Percentiles rank a stretch among this genome's conserved stretches.
Evolutionary conservation across 2,113 vertebrate species (phyloP).

Genomic region (Hyperopisus bebe): DNA sequence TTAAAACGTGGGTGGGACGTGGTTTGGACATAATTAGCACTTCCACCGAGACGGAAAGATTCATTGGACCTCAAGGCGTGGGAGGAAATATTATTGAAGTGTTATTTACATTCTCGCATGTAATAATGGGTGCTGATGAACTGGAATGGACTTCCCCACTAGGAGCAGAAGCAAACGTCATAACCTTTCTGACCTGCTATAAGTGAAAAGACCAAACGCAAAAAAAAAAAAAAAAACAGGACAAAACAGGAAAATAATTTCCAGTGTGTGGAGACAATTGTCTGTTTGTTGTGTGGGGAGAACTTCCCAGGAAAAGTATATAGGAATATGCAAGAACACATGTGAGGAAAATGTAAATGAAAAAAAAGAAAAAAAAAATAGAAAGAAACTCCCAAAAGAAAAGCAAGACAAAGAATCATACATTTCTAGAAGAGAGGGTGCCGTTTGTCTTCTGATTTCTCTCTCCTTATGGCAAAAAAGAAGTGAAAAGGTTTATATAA

Average conservation of each 20-base stretch:
- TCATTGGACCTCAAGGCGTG: background rate
- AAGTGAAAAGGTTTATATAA: constrained; percentile 10
- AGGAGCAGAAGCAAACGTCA: background rate
- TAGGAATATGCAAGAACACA: background rate
- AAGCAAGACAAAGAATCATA: background rate
- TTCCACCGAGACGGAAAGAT: background rate
- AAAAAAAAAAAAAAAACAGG: too few relatives aligned
- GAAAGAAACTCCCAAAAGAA: background rate
- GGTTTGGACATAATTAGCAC: background rate
- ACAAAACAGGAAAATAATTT: background rate
- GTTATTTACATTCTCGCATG: background rate
- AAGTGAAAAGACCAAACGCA: background rate
- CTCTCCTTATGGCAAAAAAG: constrained; percentile 11
- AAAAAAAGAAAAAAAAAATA: background rate
- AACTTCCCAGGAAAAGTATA: background rate
- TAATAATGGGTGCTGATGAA: background rate
- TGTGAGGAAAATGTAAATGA: background rate
- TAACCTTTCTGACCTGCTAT: background rate
- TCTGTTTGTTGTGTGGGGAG: too few relatives aligned
- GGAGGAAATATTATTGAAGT: background rate
- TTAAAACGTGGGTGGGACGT: background rate
- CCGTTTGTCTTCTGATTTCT: constrained; percentile 1
- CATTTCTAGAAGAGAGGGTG: background rate
- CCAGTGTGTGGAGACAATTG: background rate
- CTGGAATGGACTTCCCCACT: too few relatives aligned